Evolutionary conservation across 1,140 invertebrate species (phyloP), one percentile per base, ranked within the genome.

Genomic region (Maconellicoccus hirsutus): DNA sequence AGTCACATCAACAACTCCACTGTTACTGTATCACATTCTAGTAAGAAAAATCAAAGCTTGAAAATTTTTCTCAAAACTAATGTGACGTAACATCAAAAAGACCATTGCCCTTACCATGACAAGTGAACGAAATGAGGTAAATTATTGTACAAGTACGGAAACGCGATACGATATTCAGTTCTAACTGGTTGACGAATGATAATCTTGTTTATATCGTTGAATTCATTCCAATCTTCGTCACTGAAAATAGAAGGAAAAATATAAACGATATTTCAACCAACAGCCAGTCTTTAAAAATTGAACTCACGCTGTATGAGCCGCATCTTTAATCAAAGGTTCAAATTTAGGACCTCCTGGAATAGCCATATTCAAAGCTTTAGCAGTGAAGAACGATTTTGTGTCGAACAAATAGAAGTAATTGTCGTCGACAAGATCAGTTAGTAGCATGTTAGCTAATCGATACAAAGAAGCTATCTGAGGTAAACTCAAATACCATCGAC

Each of bases 171-270:
- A 80, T 99, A 99, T 82, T 99, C 98, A 6, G 98, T 99, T 72
- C 98, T 85, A 74, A 99, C 94, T 27, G 96, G 96, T 78, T 99
- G 96, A 27, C 98, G 83, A 76, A 99, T 99, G 71, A 99, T 99
- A 75, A 99, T 98, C 80, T 99, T 99, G 78, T 99, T 99, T 70
- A 99, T 99, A 78, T 99, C 98, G 83, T 99, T 99, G 77, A 99
- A 99, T 81, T 99, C 98, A 83, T 99, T 99, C 98, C 98, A 99
- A 81, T 99, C 98, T 84, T 99, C 98, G 83, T 99, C 98, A 14
- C 91, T 91, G 75, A 39, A 61, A 16, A 4, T 22, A 26, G 22
- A 52, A 8, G 21, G 25, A 66, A 66, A 25, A 59, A 59, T 19
- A 7, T 19, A n/a, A n/a, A n/a, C n/a, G n/a, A n/a, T n/a, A n/a